Conservation (phyloP, 92 coral and sea anemone genomes). For the Diadumene lineata region DNA sequence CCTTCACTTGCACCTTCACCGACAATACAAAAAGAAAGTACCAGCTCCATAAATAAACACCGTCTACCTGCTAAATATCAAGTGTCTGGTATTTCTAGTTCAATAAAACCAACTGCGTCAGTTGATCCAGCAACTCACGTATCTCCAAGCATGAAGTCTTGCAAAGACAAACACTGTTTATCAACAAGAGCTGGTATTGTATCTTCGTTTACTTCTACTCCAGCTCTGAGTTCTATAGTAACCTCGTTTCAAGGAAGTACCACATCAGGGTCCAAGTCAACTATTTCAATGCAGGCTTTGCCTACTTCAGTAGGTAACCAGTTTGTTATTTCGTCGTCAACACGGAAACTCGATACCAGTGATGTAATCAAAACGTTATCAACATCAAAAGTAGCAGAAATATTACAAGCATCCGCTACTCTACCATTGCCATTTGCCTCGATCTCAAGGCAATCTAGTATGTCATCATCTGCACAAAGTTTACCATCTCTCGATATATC, state of each 20-base stretch:
- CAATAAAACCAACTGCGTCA: neutral
- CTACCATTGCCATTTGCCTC: neutral
- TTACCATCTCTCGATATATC: too few species aligned
- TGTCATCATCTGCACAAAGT: neutral
- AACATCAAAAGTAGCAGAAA: neutral
- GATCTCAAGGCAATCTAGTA: neutral
- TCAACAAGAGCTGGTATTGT: neutral
- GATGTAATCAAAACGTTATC: neutral
- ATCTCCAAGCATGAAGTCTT: neutral
- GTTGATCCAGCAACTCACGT: neutral
- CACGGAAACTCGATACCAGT: neutral
- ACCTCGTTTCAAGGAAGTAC: neutral
- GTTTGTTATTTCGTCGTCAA: neutral
- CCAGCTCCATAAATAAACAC: neutral
- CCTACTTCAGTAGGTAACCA: neutral
- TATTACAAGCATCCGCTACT: neutral
- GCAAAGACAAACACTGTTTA: neutral
- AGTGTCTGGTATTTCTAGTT: neutral
- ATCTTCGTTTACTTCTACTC: neutral
- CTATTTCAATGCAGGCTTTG: neutral
- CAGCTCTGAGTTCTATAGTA: neutral
- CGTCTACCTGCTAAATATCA: neutral
- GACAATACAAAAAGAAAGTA: neutral
- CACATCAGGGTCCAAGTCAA: neutral
- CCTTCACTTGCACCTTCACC: neutral